Conservation (phyloP, 1,140 invertebrate genomes). For the Oedothorax gibbosus region DNA sequence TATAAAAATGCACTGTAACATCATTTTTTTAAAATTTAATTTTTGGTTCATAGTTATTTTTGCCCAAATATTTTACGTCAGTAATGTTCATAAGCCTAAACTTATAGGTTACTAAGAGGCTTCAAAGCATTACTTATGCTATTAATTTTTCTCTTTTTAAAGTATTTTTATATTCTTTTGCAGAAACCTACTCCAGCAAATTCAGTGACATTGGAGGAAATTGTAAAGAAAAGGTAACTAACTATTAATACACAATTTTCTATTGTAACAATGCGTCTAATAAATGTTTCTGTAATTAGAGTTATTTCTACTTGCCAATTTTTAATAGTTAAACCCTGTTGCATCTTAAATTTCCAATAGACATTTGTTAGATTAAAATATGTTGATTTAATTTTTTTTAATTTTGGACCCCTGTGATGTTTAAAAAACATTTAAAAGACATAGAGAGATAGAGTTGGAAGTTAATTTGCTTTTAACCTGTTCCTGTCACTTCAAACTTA, state of each 20-base stretch:
- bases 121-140: too few species aligned
- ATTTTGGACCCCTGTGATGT: too few species aligned
- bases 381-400: neutral
- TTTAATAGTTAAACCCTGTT: neutral
- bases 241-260: neutral
- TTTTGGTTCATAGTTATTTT: too few species aligned
- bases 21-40: too few species aligned
- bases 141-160: neutral
- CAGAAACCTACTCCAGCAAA: constrained; percentile 1
- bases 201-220: neutral
- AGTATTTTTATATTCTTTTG: neutral
- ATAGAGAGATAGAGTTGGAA: too few species aligned
- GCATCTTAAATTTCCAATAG: neutral
- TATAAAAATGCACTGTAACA: too few species aligned
- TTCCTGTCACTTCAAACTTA: too few species aligned
- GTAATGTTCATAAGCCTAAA: too few species aligned
- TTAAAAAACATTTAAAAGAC: too few species aligned
- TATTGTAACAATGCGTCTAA: neutral
- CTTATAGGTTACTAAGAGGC: too few species aligned
- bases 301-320: neutral
- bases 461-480: too few species aligned
- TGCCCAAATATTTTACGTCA: too few species aligned
- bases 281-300: neutral
- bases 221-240: constrained; percentile 3
- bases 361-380: neutral